Conservation (phyloP, 2,888 invertebrate genomes). For the Polietes domitor region DNA sequence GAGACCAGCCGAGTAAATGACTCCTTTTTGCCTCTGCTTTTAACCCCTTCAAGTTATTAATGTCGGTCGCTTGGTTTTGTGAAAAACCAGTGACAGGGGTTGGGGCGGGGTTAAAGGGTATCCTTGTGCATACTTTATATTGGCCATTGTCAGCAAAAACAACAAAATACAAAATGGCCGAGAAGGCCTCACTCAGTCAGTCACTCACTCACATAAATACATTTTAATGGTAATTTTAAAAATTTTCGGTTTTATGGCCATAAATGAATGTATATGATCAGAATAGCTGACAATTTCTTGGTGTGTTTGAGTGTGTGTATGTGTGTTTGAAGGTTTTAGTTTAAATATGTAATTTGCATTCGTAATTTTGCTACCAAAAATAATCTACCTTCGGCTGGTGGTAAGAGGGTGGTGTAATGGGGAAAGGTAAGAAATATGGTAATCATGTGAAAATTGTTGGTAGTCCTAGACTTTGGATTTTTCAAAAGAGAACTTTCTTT, state of each 20-base stretch:
- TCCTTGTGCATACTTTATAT: background rate
- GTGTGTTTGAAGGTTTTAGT: background rate
- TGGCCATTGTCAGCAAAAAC: background rate
- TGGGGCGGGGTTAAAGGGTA: background rate
- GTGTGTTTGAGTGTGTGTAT: background rate
- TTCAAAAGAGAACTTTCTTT: too few species aligned
- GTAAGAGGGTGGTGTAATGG: background rate
- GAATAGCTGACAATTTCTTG: background rate
- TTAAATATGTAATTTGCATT: slow-evolving; percentile 51
- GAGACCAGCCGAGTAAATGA: background rate
- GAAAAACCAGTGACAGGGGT: background rate
- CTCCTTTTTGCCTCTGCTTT: background rate
- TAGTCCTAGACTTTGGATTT: too few species aligned
- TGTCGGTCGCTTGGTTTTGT: background rate
- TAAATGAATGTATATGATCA: background rate
- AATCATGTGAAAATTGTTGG: too few species aligned
- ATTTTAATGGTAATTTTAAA: slow-evolving; percentile 50
- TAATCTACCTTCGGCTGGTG: background rate
- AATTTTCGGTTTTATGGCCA: background rate
- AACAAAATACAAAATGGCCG: background rate
- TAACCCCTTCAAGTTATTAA: background rate
- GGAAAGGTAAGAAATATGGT: too few species aligned
- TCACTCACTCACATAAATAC: background rate
- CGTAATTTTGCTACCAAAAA: slow-evolving; percentile 30
- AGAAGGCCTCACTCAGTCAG: background rate